Conservation (phyloP, 92 coral and sea anemone species). For the Meandrina meandrites region DNA sequence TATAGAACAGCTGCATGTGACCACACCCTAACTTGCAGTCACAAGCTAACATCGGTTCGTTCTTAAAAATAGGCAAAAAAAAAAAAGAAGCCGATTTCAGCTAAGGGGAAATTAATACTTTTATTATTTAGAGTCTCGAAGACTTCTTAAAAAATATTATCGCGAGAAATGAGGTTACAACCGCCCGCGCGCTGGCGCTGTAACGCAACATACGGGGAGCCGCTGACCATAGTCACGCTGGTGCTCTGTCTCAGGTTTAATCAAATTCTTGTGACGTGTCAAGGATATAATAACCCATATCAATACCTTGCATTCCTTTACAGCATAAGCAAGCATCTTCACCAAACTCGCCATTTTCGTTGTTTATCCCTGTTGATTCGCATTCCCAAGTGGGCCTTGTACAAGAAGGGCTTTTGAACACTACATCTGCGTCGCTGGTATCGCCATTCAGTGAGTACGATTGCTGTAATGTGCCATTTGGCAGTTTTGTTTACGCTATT, state of each 20-base stretch:
- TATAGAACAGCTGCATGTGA: not conserved
- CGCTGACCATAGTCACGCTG: slow-evolving; percentile 11
- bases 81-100: too few species aligned
- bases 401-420: not conserved
- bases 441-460: slow-evolving; percentile 15
- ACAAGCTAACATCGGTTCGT: too few species aligned
- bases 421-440: not conserved
- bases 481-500: slow-evolving; percentile 14
- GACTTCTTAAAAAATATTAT: not conserved
- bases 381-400: not conserved
- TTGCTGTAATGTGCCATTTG: not conserved
- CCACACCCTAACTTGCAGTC: not conserved
- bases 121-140: too few species aligned
- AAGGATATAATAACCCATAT: slow-evolving; percentile 17
- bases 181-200: not conserved
- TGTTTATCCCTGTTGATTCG: not conserved
- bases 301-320: slow-evolving; percentile 29
- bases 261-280: slow-evolving; percentile 21
- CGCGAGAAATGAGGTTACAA: not conserved
- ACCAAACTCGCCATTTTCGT: not conserved
- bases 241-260: not conserved
- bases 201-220: not conserved
- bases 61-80: too few species aligned
- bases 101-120: too few species aligned
- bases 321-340: not conserved